A percentile compares a stretch with the other conserved stretches of the same genome.
phyloP scores from a whole-genome alignment of 2,797 vertebrate genomes.

The Salmo trutta region DNA sequence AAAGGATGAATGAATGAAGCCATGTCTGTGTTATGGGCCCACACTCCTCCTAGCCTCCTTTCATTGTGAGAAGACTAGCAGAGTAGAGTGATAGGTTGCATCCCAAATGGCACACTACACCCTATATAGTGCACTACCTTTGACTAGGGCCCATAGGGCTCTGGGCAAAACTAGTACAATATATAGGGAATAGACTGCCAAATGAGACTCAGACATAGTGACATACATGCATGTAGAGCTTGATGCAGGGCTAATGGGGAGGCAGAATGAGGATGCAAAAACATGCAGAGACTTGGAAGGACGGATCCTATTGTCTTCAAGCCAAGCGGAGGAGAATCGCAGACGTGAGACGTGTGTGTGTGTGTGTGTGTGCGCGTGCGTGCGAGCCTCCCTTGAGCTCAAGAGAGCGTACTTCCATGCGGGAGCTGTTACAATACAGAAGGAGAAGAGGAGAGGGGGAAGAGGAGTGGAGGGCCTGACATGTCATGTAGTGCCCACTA shows the following conservation, averaged over 20 bases:
- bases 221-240: background rate
- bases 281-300: background rate
- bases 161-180: background rate
- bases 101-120: background rate
- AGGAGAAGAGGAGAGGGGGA: too few species aligned
- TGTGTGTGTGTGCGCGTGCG: background rate
- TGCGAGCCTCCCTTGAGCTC: background rate
- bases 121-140: background rate
- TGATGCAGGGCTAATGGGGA: background rate
- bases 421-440: slow-evolving; percentile 12
- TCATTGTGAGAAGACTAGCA: background rate
- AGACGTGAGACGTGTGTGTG: background rate
- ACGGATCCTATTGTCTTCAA: slow-evolving; percentile 22
- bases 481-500: slow-evolving; percentile 26
- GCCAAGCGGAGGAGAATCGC: background rate
- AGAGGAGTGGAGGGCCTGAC: slow-evolving; percentile 22
- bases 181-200: background rate
- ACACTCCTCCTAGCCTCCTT: background rate
- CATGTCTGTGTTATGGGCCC: too few species aligned
- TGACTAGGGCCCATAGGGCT: too few species aligned
- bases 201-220: background rate
- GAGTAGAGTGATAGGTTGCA: background rate
- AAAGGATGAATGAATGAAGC: background rate
- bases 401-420: slow-evolving; percentile 7
- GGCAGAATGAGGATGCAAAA: background rate